Evolutionary conservation across 1,140 invertebrate species (phyloP).

Genomic region (Heliconius himera): DNA sequence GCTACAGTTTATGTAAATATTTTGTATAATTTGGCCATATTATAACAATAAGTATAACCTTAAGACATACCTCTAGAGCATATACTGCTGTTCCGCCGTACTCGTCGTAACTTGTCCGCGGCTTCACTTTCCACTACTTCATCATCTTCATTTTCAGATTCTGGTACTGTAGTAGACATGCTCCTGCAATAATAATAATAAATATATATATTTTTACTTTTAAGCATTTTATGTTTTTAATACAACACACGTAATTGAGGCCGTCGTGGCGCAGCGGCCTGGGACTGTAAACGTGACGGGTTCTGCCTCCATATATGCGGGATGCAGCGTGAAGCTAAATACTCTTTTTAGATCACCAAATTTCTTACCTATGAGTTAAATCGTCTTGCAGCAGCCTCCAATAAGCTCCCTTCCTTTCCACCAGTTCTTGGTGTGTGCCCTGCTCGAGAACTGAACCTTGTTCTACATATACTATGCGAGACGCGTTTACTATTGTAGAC

Average conservation of each 20-base stretch:
- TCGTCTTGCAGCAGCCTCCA: slow-evolving; percentile 83
- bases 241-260: too few relatives aligned
- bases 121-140: slow-evolving; percentile 35
- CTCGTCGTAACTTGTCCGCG: slow-evolving; percentile 19
- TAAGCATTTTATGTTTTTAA: not conserved
- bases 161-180: slow-evolving; percentile 39
- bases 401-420: slow-evolving; percentile 88
- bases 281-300: too few relatives aligned
- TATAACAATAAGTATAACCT: too few relatives aligned
- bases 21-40: too few relatives aligned
- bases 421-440: slow-evolving; percentile 90
- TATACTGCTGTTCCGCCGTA: slow-evolving; percentile 46
- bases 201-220: not conserved
- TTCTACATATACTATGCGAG: slow-evolving; percentile 90
- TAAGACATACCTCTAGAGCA: slow-evolving; percentile 32
- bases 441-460: slow-evolving; percentile 88
- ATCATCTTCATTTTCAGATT: slow-evolving; percentile 48
- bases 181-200: slow-evolving; percentile 41
- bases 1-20: too few relatives aligned
- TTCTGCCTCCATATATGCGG: too few relatives aligned
- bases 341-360: not conserved
- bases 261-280: too few relatives aligned
- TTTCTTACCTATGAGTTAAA: slow-evolving; percentile 57
- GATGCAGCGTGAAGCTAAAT: too few relatives aligned
- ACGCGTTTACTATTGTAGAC: slow-evolving; percentile 91